Conservation (phyloP, 2,797 vertebrate species). For the Hemitrygon akajei region DNA sequence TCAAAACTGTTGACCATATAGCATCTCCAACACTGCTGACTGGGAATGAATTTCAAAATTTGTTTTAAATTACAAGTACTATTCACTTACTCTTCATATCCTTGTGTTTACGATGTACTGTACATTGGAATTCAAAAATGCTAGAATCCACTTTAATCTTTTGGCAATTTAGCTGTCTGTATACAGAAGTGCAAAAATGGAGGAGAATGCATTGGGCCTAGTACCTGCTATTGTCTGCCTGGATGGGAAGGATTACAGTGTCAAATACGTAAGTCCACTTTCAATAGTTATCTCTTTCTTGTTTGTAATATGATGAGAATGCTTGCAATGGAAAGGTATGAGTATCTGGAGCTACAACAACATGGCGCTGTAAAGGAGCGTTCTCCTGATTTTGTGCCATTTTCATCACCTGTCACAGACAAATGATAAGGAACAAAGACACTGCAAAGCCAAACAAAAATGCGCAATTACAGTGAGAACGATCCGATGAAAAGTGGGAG, state of each 20-base stretch:
- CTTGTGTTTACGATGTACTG: neutral
- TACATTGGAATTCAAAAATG: neutral
- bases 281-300: neutral
- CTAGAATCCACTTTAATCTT: neutral
- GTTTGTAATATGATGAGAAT: conserved; percentile 34
- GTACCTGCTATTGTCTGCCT: conserved; percentile 66
- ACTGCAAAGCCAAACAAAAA: neutral
- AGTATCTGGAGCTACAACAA: neutral
- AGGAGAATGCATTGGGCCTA: conserved; percentile 76
- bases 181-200: conserved; percentile 79
- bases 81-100: neutral
- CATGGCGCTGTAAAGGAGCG: neutral
- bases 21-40: too few relatives aligned
- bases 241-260: conserved; percentile 80
- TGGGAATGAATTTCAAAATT: neutral
- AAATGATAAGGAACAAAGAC: neutral
- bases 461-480: neutral
- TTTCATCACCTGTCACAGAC: neutral
- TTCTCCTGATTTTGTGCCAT: neutral
- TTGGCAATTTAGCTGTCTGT: conserved; percentile 64
- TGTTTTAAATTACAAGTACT: neutral
- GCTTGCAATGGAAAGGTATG: neutral
- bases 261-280: conserved; percentile 68
- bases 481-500: neutral
- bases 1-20: too few relatives aligned